Evolutionary conservation across 2,888 invertebrate species (phyloP), one percentile per base, ranked within the genome.

Genomic region (Protonemura montana): DNA sequence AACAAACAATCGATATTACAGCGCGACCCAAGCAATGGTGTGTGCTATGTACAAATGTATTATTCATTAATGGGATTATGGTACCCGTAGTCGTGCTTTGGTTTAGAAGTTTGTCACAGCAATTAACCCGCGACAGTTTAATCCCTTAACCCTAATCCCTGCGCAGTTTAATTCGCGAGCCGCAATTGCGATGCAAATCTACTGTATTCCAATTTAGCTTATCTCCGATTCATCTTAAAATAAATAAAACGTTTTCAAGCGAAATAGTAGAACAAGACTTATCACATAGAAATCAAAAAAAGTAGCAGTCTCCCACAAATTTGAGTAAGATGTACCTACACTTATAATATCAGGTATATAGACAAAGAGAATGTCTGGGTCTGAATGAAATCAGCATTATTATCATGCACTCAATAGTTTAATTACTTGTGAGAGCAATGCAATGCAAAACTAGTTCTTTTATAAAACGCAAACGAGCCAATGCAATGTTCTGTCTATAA

Each of bases 101-200:
- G 59, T 59, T 59, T 59, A 59, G 59, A 59, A 59, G 59, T 59
- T 59, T 59, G 59, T 59, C 59, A 59, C 59, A 59, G 59, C 59
- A 59, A 59, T 59, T 59, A 59, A 59, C 59, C 59, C 21, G 6
- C 59, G 59, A 59, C 59, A 59, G 13, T 59, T 59, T 59, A 59
- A 59, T 59, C 59, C 35, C 59, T 59, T 59, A 59, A 21, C 59
- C 59, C 59, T 59, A 59, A 59, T 59, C 59, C 59, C 1, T 21
- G 21, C 59, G 21, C 59, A 59, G 59, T 59, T 59, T 59, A 59
- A 59, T 59, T 59, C 59, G 59, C 21, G 59, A 59, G 59, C 59
- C 59, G 21, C 16, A 59, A 59, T 59, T 59, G 21, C 59, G 13
- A 59, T 59, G 59, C 59, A 59, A 59, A 59, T 59, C 21, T 59